These are phyloP conservation scores for Craterocephalus amniculus DNA, from an alignment of 2,797 vertebrate species.

Conservation along the genomic window DNA sequence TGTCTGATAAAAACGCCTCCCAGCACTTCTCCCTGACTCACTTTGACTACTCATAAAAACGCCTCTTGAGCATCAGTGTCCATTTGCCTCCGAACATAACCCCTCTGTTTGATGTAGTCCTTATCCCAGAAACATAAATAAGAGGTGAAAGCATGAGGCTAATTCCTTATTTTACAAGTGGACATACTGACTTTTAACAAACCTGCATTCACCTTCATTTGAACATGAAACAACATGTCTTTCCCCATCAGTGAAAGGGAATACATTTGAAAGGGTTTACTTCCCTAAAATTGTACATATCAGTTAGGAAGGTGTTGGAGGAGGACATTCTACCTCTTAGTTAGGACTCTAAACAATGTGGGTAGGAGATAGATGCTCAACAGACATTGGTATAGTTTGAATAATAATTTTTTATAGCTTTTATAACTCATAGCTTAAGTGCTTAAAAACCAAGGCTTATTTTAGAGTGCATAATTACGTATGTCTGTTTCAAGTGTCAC, in stretches of 20 bases:
- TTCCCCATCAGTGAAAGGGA: neutral
- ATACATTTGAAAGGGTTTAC: no score
- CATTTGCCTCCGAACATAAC: constrained; percentile 46
- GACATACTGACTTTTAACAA: constrained; percentile 39
- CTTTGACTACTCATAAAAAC: constrained; percentile 51
- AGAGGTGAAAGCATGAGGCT: constrained; percentile 7
- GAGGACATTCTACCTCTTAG: no score
- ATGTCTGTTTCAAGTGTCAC: no score
- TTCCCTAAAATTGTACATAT: no score
- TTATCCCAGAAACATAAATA: constrained; percentile 33
- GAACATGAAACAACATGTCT: constrained; percentile 32
- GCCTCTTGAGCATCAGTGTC: constrained; percentile 48
- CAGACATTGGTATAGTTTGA: no score
- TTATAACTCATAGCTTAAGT: no score
- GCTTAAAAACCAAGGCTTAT: no score
- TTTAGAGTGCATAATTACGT: no score
- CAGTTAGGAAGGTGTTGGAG: no score
- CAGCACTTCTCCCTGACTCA: constrained; percentile 23
- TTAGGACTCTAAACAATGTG: no score
- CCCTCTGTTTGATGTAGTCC: constrained; percentile 26
- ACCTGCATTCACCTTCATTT: constrained; percentile 38
- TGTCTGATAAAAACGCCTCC: constrained; percentile 56
- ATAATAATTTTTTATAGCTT: no score
- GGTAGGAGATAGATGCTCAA: no score
- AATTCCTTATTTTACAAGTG: constrained; percentile 42